These are phyloP conservation scores for Dipodomys merriami DNA, from an alignment of 2,113 vertebrate species.

Conservation along the genomic window DNA sequence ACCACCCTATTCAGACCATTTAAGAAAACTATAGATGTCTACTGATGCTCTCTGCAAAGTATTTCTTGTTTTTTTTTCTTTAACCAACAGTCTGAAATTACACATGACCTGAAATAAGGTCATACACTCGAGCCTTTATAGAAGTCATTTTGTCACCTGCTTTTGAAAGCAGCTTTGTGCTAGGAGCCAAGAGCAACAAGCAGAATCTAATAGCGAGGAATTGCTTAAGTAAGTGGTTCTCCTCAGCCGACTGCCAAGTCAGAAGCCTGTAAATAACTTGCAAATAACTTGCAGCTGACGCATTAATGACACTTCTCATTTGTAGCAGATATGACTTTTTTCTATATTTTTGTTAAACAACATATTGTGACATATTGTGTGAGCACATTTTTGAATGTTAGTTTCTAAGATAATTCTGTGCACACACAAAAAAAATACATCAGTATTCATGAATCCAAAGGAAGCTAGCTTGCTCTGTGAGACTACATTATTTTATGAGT, in stretches of 20 bases:
- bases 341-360: constrained; percentile 76
- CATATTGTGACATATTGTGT: constrained; percentile 71
- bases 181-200: constrained; percentile 66
- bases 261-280: constrained; percentile 56
- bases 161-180: constrained; percentile 61
- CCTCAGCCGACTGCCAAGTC: constrained; percentile 60
- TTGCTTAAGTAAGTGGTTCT: constrained; percentile 58
- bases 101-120: constrained; percentile 58
- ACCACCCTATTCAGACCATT: background rate
- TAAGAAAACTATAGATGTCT: constrained; percentile 3
- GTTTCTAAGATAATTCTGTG: constrained; percentile 54
- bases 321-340: constrained; percentile 50
- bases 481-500: constrained; percentile 56
- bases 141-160: constrained; percentile 70
- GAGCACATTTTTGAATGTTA: constrained; percentile 71
- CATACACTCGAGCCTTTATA: constrained; percentile 8
- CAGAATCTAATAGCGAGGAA: constrained; percentile 36
- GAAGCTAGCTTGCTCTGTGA: constrained; percentile 21
- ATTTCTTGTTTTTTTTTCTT: background rate
- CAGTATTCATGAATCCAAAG: constrained; percentile 51
- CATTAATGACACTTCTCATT: constrained; percentile 31
- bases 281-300: constrained; percentile 44
- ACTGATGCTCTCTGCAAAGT: background rate
- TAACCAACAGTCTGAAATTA: constrained; percentile 25
- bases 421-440: constrained; percentile 12